These are phyloP conservation scores for Ophion slaviceki DNA, from an alignment of 2,888 invertebrate genomes.

Conservation along the genomic window DNA sequence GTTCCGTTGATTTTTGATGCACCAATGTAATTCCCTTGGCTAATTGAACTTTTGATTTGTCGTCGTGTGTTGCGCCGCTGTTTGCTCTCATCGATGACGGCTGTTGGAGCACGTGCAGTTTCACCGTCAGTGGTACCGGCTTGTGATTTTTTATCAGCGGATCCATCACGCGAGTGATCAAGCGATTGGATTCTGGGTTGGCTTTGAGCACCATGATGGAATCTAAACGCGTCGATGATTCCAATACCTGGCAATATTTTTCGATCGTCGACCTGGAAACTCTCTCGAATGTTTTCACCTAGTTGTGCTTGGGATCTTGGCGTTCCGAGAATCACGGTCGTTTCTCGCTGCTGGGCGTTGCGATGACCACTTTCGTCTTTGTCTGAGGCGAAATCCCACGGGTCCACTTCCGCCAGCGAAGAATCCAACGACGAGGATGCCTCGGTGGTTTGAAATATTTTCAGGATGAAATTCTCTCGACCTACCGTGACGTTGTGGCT, in stretches of 20 bases:
- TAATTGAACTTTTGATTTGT: background rate
- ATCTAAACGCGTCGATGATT: background rate
- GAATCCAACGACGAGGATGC: conserved; percentile 6
- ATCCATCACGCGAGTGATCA: background rate
- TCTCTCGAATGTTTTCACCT: background rate
- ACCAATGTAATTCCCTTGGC: conserved; percentile 3
- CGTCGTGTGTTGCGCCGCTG: background rate
- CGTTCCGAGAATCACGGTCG: background rate
- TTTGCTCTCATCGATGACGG: background rate
- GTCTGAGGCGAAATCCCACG: conserved; percentile 2
- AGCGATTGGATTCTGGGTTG: background rate
- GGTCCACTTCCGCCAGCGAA: conserved; percentile 21
- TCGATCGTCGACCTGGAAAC: background rate
- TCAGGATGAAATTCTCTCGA: conserved; percentile 29
- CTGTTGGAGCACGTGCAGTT: background rate
- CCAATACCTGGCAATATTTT: background rate
- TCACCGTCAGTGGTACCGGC: background rate
- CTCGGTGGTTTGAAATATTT: conserved; percentile 39
- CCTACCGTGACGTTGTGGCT: background rate
- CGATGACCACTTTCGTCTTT: conserved; percentile 1
- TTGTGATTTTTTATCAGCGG: background rate
- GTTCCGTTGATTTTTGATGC: conserved; percentile 27
- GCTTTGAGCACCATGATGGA: background rate
- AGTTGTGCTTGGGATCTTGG: background rate
- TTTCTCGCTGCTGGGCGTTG: conserved; percentile 20